phyloP scores from a whole-genome alignment of 1,140 invertebrate genomes.

The Pseudomyrmex dendroicus region DNA sequence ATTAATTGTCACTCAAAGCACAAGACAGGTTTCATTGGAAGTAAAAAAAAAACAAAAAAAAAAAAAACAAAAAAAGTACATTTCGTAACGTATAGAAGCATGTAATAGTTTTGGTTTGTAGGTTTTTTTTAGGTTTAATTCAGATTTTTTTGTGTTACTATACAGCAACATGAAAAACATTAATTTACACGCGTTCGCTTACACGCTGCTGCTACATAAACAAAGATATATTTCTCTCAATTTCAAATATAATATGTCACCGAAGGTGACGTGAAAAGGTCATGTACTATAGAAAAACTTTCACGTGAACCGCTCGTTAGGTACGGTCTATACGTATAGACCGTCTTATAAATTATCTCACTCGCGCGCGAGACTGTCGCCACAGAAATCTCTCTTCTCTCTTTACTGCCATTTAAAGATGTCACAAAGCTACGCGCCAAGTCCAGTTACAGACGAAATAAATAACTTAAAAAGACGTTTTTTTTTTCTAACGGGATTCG shows the following conservation, averaged over 20 bases:
- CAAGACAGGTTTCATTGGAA: too few relatives aligned
- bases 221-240: not conserved
- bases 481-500: conserved; percentile 23
- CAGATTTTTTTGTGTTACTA: too few relatives aligned
- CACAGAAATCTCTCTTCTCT: not conserved
- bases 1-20: too few relatives aligned
- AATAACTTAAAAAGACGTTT: conserved; percentile 46
- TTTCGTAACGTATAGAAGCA: too few relatives aligned
- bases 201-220: not conserved
- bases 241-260: not conserved
- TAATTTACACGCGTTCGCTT: not conserved
- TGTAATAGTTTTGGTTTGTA: too few relatives aligned
- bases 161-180: not conserved
- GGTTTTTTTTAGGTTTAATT: too few relatives aligned
- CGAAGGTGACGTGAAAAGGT: not conserved
- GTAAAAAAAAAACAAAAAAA: too few relatives aligned
- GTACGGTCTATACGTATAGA: not conserved
- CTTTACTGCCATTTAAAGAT: not conserved
- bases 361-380: not conserved
- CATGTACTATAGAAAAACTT: conserved; percentile 5
- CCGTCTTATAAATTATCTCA: conserved; percentile 48
- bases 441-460: not conserved
- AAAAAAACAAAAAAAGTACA: too few relatives aligned
- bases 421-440: conserved; percentile 65
- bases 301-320: conserved; percentile 1